Evolutionary conservation across 2,888 invertebrate species (phyloP), one percentile per base, ranked within the genome.

Genomic region (Silvanus unidentatus): DNA sequence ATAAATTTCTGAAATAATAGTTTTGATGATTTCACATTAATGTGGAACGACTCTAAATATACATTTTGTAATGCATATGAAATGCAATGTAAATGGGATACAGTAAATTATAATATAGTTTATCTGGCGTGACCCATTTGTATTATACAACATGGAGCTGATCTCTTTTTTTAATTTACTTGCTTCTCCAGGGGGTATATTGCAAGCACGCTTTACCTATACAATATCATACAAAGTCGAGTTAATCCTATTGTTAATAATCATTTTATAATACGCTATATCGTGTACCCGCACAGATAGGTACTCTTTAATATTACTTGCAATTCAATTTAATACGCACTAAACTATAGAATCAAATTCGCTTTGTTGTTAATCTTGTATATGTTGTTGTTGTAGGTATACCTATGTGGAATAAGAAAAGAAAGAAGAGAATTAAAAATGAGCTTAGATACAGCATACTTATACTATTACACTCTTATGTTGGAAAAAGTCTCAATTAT

Each of bases 31-130:
- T 22, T 5, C 3, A 22, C 22, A 5, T 5, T 22, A 5, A 22
- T 22, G 8, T 22, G 8, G 4, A 22, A 8, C 8, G 22, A 3
- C 3, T 22, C 3, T 37, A 15, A 4, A 37, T 15, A 15, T n/a
- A 15, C 46, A 48, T 49, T 53, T 51, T 51, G 43, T 45, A 44
- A 45, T 42, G 40, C 44, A 49, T 42, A 49, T 47, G 49, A 53
- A 36, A 44, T 16, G 44, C 34, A 34, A 39, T 40, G 30, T 39
- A 16, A 39, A 40, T 34, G 16, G n/a, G 14, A 42, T 37, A 28
- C 36, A 42, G 42, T 42, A 42, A 42, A 28, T 37, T 42, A 42
- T 42, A 37, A 35, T 37, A 35, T 43, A 12, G 32, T 32, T 37
- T 12, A 36, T 38, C 43, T 30, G 44, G 38, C 44, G 44, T 39